Conservation (phyloP, 2,888 invertebrate species). For the Antitype chi region DNA sequence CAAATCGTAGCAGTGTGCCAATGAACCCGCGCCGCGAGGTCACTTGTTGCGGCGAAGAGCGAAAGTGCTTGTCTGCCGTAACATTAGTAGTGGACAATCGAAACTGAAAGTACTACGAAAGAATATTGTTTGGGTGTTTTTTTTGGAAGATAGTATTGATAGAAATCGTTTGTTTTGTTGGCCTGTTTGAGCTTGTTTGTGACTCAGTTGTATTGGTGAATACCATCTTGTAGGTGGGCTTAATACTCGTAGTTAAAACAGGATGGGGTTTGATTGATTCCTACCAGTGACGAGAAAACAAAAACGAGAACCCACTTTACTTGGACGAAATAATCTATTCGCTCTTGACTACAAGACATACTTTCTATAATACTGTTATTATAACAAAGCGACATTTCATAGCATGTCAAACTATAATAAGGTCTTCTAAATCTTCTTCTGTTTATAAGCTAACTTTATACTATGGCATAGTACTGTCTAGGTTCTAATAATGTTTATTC, state of each 20-base stretch:
- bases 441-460: not conserved
- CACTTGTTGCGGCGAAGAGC: conserved; percentile 65
- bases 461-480: not conserved
- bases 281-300: no score
- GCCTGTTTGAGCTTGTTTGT: not conserved
- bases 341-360: not conserved
- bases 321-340: not conserved
- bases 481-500: no score
- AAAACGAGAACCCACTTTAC: not conserved
- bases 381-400: not conserved
- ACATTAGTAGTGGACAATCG: conserved; percentile 43
- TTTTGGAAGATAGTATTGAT: conserved; percentile 5
- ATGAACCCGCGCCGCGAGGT: conserved; percentile 57
- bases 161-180: conserved; percentile 11
- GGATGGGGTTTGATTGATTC: not conserved
- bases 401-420: not conserved
- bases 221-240: not conserved
- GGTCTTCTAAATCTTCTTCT: not conserved
- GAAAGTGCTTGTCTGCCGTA: conserved; percentile 63
- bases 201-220: not conserved
- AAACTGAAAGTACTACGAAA: conserved; percentile 64
- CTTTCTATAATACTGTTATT: not conserved
- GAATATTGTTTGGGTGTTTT: conserved; percentile 31
- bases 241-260: not conserved
- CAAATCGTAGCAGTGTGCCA: conserved; percentile 52